phyloP scores from a whole-genome alignment of 1,140 invertebrate genomes.

The Spodoptera litura region DNA sequence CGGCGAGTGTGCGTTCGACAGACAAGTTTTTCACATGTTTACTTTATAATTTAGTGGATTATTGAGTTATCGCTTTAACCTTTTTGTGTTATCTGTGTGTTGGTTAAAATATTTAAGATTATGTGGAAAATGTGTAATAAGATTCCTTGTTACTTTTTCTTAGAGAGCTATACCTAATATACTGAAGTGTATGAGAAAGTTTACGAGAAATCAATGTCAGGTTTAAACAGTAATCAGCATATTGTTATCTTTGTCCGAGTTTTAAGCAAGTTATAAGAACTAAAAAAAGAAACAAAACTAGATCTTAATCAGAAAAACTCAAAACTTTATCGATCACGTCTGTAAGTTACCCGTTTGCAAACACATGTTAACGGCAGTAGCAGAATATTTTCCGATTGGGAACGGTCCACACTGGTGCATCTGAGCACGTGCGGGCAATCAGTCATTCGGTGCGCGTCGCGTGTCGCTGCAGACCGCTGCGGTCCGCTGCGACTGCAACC shows the following conservation, averaged over 20 bases:
- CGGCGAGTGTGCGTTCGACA: constrained; percentile 31
- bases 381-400: constrained; percentile 22
- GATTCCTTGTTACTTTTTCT: no score
- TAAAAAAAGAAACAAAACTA: no score
- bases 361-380: constrained; percentile 24
- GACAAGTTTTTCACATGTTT: constrained; percentile 40
- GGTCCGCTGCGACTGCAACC: constrained; percentile 17
- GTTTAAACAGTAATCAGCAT: no score
- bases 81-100: no score
- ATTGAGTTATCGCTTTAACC: constrained; percentile 8
- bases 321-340: constrained; percentile 8
- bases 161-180: no score
- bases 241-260: no score
- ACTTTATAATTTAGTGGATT: constrained; percentile 45
- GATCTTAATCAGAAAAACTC: not conserved
- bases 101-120: no score
- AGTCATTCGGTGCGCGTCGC: constrained; percentile 57
- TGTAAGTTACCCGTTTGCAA: constrained; percentile 1
- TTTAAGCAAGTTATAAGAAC: no score
- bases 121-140: no score
- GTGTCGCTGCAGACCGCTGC: constrained; percentile 49
- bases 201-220: no score
- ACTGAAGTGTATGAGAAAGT: no score
- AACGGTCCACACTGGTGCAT: constrained; percentile 29
- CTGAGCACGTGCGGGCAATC: constrained; percentile 62